phyloP scores from a whole-genome alignment of 1,140 invertebrate species.

The Proctacanthus coquilletti region DNA sequence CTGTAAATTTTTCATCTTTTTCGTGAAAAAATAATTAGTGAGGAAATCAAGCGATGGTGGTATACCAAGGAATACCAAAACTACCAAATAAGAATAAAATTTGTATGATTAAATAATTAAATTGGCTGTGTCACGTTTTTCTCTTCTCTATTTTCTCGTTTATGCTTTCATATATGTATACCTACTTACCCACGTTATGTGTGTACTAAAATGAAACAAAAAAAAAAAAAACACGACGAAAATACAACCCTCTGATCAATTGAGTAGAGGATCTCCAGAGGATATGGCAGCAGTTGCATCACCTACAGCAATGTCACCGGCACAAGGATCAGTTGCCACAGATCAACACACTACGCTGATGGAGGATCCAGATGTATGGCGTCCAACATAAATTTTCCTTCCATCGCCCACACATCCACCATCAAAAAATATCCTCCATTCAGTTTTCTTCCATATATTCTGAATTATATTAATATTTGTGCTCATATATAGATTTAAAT shows the following conservation, averaged over 20 bases:
- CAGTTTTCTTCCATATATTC: neutral
- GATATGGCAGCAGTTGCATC: conserved; percentile 67
- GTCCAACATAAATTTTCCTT: conserved; percentile 64
- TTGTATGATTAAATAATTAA: too few relatives aligned
- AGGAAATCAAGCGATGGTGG: too few relatives aligned
- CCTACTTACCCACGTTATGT: too few relatives aligned
- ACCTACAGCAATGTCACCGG: conserved; percentile 39
- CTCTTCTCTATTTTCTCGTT: too few relatives aligned
- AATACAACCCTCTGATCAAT: conserved; percentile 1
- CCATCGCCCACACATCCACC: too few relatives aligned
- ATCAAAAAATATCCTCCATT: too few relatives aligned
- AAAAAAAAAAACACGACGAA: neutral
- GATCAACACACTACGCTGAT: conserved; percentile 61
- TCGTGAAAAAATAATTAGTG: too few relatives aligned
- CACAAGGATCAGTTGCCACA: conserved; percentile 43
- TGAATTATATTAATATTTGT: neutral
- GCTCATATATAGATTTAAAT: neutral
- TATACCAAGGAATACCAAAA: too few relatives aligned
- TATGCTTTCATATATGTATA: too few relatives aligned
- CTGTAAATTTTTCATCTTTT: too few relatives aligned
- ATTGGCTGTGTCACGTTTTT: too few relatives aligned
- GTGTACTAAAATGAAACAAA: neutral
- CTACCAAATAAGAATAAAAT: neutral
- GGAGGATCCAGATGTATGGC: conserved; percentile 80
- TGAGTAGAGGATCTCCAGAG: conserved; percentile 56